Conservation (phyloP, 2,113 vertebrate species). For the Muscicapa adusta region DNA sequence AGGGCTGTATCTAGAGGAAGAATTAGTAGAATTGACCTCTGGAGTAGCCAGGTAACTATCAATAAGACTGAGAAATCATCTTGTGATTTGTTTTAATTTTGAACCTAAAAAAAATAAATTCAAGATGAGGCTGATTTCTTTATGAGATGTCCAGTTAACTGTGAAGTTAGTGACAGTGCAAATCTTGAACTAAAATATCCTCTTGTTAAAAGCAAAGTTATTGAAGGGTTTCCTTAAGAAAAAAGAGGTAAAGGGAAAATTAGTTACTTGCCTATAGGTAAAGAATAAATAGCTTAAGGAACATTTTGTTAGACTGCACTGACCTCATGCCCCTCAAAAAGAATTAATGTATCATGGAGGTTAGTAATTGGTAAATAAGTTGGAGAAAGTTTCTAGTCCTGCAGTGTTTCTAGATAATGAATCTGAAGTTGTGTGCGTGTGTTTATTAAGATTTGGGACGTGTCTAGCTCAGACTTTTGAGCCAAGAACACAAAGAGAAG, state of each 20-base stretch:
- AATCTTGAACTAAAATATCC: neutral
- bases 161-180: neutral
- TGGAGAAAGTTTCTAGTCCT: neutral
- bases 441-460: constrained; percentile 70
- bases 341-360: neutral
- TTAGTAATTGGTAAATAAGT: neutral
- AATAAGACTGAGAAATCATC: neutral
- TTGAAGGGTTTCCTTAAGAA: neutral
- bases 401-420: neutral
- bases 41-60: neutral
- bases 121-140: neutral
- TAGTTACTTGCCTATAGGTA: neutral
- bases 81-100: neutral
- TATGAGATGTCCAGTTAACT: neutral
- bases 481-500: constrained; percentile 53
- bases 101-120: neutral
- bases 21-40: neutral
- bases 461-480: constrained; percentile 48
- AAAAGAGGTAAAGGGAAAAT: neutral
- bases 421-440: neutral
- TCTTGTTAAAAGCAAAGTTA: constrained; percentile 6
- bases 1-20: neutral
- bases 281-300: neutral
- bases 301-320: neutral
- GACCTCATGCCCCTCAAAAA: neutral